Base-by-base conservation (phyloP, 2,113 vertebrate species). In the Mixornis gularis region DNA sequence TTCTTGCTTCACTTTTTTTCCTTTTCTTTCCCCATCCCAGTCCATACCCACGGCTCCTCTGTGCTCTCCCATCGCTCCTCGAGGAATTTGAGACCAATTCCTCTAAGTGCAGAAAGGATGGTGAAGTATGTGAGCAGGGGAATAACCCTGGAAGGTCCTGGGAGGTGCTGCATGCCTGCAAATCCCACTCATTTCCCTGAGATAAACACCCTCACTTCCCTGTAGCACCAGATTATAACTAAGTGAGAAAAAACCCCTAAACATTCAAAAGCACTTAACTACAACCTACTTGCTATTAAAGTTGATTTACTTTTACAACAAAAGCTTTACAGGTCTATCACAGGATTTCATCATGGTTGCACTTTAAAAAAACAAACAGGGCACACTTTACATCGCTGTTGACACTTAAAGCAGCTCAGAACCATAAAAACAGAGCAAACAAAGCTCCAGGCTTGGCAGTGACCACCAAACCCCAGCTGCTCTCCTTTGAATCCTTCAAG, bases 121-220 rank as follows among this genome's bases (percentile, higher is more conserved):
- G 71, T 44, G 59, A 55, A 51, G 36, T 7, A 3, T 2, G 11
- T 2, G 34, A 79, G 56, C 2, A 3, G 68, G 24, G n/a, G 65
- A 89, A 74, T 34, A 85, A 86, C 41, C n/a, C 40, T 68, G 63
- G 12, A 49, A 92, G n/a, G 72, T 56, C 44, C 59, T 72, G 66
- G n/a, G 44, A 93, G 88, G 73, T 79, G 89, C 81, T 44, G 78
- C 91, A 55, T 32, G 22, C 70, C 89, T 82, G 85, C 84, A 94
- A 93, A 93, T 93, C 91, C 94, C 87, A 52, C 85, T 89, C 74
- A 79, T 87, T 95, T 96, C 87, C 89, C 59, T 3, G 64, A 59
- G 89, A 89, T 87, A 93, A 93, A 95, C 84, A 85, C 91, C 55
- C 43, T 80, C 74, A 65, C 55, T 73, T 82, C 87, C 71, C 51